Percentiles rank a stretch among this genome's conserved stretches.
Conservation (phyloP, 1,140 invertebrate genomes). For the Oscheius sp. region DNA sequence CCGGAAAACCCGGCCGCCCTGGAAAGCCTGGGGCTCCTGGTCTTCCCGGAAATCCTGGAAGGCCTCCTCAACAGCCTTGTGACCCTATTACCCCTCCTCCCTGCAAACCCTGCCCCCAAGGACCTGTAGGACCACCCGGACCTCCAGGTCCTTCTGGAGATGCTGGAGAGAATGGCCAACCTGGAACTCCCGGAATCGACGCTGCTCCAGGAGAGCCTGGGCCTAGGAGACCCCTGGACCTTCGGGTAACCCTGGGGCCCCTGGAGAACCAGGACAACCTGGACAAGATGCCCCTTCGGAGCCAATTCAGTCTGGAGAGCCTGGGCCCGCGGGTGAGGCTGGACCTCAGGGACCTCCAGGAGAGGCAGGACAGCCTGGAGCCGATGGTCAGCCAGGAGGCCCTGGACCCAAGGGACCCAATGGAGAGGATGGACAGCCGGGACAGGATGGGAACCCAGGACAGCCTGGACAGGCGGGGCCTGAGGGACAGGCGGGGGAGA, state of each 20-base stretch:
- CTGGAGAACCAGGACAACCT: neutral
- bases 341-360: neutral
- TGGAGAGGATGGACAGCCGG: constrained; percentile 31
- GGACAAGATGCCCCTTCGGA: neutral
- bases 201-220: neutral
- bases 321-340: constrained; percentile 1
- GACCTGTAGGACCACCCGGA: constrained; percentile 36
- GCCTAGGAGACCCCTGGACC: constrained; percentile 30
- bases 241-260: constrained; percentile 9
- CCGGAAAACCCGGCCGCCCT: constrained; percentile 34
- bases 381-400: neutral
- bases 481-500: neutral
- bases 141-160: constrained; percentile 36
- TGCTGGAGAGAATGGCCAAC: constrained; percentile 23
- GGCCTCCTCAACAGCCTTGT: constrained; percentile 33
- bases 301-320: neutral
- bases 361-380: neutral
- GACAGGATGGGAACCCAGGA: constrained; percentile 40
- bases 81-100: constrained; percentile 36
- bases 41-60: constrained; percentile 30
- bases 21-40: constrained; percentile 39
- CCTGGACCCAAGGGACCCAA: constrained; percentile 36
- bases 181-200: neutral
- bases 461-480: constrained; percentile 26
- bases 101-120: constrained; percentile 32